Conservation (phyloP, 1,140 invertebrate species). For the Bombus picipes region DNA sequence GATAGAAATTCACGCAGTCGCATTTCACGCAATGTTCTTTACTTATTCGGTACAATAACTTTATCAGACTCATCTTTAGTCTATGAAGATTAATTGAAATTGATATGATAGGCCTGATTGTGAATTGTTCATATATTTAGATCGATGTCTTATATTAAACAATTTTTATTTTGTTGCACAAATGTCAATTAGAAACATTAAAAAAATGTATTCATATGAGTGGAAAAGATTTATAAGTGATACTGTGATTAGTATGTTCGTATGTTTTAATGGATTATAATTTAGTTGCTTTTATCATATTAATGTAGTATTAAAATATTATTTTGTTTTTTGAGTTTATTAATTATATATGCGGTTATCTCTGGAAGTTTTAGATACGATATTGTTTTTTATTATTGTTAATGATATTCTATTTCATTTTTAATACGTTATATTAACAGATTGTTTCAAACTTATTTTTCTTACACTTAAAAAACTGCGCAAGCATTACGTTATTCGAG, state of each 20-base stretch:
- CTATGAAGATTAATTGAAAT: conserved; percentile 27
- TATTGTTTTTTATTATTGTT: neutral
- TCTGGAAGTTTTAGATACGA: conserved; percentile 34
- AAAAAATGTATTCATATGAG: neutral
- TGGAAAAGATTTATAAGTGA: neutral
- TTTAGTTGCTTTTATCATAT: conserved; percentile 12
- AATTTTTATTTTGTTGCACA: neutral
- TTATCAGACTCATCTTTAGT: conserved; percentile 33
- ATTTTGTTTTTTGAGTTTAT: conserved; percentile 13
- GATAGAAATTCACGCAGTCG: conserved; percentile 39
- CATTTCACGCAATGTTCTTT: conserved; percentile 4
- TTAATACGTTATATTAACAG: conserved; percentile 20
- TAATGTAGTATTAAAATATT: conserved; percentile 45
- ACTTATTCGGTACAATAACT: conserved; percentile 30
- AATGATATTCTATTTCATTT: conserved; percentile 19
- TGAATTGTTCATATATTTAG: conserved; percentile 32
- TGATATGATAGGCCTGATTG: conserved; percentile 56
- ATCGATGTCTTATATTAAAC: conserved; percentile 1
- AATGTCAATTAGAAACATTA: neutral
- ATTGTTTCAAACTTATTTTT: neutral
- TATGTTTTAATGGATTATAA: conserved; percentile 3
- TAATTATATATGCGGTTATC: neutral
- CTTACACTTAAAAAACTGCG: conserved; percentile 33
- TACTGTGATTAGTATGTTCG: neutral
- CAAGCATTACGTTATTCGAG: conserved; percentile 29